Base-by-base conservation (phyloP, 1,140 invertebrate species). In the Sweltsa coloradensis region DNA sequence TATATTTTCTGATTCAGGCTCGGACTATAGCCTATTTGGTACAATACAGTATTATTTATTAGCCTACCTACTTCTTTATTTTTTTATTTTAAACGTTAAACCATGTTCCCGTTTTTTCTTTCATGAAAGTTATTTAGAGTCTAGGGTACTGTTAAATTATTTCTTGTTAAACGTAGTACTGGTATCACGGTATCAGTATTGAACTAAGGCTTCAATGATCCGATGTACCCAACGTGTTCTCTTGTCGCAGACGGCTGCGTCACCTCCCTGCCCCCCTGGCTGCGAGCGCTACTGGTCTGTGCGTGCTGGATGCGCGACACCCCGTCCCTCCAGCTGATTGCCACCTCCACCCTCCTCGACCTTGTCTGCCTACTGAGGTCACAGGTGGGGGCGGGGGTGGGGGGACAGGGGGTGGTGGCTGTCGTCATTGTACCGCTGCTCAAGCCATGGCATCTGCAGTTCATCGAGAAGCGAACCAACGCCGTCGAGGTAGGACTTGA, bases 241-340 rank as follows among this genome's bases (percentile, higher is more conserved):
- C n/a, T n/a, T n/a, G n/a, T n/a, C 19, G 22, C 14, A 34, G 6
- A 11, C 34, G 11, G 18, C 34, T 14, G 55, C 67, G n/a, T 57
- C n/a, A n/a, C n/a, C n/a, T n/a, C n/a, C n/a, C n/a, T 86, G n/a
- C 84, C 85, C 0, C 68, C 72, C n/a, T 89, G 85, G 85, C 60
- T 89, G 9, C 76, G 82, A 54, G 74, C 80, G 36, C 58, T 89
- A 1, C 67, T 83, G 2, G 74, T 81, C 1, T 81, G 76, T 53
- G 71, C 75, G 2, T 85, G 81, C 54, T 81, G 75, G 66, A 61
- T 82, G 0, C 67, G 68, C 11, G 70, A 70, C 45, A 72, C 64
- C 43, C 68, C 61, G 22, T 56, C 57, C 11, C 60, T 87, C 1
- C 81, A 86, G 54, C 66, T 84, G 18, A 71, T 76, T 0, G 76